Conservation (phyloP, 2,113 vertebrate species). For the Micronisus gabar region DNA sequence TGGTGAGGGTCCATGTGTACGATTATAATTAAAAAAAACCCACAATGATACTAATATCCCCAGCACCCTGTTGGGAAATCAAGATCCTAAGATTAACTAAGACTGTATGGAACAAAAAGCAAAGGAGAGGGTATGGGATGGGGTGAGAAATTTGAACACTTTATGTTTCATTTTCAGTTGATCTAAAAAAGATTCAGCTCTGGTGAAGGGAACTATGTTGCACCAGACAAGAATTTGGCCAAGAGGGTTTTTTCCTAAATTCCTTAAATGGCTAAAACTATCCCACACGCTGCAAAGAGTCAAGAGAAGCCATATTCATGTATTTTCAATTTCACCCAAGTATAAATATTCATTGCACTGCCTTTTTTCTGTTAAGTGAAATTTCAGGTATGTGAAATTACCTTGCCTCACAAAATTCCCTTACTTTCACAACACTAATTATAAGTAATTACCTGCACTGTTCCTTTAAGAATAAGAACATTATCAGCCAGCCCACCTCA, state of each 20-base stretch:
- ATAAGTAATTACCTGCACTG: slow-evolving; percentile 64
- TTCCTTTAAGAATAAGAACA: slow-evolving; percentile 65
- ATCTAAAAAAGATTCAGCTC: neutral
- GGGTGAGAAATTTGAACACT: neutral
- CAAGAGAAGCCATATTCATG: neutral
- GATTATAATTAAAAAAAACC: neutral
- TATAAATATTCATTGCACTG: slow-evolving; percentile 10
- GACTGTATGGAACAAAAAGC: neutral
- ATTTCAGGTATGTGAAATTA: slow-evolving; percentile 39
- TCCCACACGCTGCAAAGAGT: neutral
- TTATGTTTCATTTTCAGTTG: neutral
- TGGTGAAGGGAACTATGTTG: neutral
- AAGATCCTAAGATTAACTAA: neutral
- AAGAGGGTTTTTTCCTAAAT: neutral
- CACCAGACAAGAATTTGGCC: neutral
- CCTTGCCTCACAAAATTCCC: slow-evolving; percentile 36
- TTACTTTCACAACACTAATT: slow-evolving; percentile 60
- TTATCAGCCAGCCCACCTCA: slow-evolving; percentile 29
- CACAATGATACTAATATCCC: neutral
- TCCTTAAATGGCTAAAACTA: neutral
- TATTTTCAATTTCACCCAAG: neutral
- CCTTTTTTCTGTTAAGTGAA: slow-evolving; percentile 2
- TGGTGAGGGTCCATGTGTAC: neutral
- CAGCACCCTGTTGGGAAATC: neutral
- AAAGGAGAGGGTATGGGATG: neutral